Base-by-base conservation (phyloP, 2,113 vertebrate genomes). In the Myrmophylax atrothorax region DNA sequence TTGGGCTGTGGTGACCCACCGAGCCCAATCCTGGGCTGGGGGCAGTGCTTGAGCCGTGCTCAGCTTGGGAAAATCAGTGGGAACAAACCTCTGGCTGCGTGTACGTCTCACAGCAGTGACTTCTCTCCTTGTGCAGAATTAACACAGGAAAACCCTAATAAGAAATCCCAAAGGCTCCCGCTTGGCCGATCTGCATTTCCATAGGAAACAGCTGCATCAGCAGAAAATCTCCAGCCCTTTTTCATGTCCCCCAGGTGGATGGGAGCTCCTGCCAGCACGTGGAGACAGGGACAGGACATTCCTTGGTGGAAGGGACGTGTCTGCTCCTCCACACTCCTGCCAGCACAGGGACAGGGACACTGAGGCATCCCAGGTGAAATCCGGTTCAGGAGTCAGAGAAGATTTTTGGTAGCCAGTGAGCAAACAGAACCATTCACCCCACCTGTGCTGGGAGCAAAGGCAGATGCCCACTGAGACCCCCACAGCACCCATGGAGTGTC, bases 121-220 rank as follows among this genome's bases (percentile, higher is more conserved):
- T 62, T 55, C 52, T 63, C 23, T 5, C 74, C 53, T 88, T 5
- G 35, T 15, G 5, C n/a, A 18, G 77, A 40, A 37, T 87, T 38
- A n/a, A 79, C 29, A 55, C 47, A 79, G 93, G 91, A 93, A 93
- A 92, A 92, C 72, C 29, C 70, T 23, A 19, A 9, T 14, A 26
- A 83, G 66, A 72, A 92, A 88, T 94, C 94, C 88, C 82, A 4
- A 37, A 53, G 72, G 83, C 76, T 28, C 2, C 7, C 4, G 33
- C 77, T 47, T 12, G 2, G 93, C 64, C 53, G 12, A 18, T 53
- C 66, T 20, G 14, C 28, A 16, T 52, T 89, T 94, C 84, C 81
- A 78, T 59, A 47, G 89, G 92, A 95, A 96, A 49, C 92, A 95
- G 89, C 93, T 93, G 84, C 90, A 47, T 60, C 84, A 23, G 73